Percentiles rank a stretch among this genome's conserved stretches.
These are phyloP conservation scores for Holacanthella duospinosa DNA, from an alignment of 2,888 invertebrate species.

Conservation along the genomic window DNA sequence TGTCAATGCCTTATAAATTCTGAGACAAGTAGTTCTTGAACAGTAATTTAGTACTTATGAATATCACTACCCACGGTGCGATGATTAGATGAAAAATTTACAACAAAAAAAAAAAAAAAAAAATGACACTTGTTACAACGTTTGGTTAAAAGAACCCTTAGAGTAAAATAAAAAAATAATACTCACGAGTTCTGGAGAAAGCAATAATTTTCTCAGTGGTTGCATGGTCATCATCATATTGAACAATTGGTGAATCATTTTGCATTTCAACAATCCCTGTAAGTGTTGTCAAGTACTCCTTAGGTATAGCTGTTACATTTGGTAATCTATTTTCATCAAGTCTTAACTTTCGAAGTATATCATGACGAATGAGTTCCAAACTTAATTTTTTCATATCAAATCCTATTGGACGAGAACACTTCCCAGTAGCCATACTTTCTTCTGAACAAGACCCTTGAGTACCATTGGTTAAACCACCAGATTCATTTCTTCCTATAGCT, in stretches of 20 bases:
- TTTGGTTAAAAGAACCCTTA: neutral
- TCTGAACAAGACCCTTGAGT: neutral
- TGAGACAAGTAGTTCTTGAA: neutral
- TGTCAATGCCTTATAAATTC: neutral
- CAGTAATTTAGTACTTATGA: neutral
- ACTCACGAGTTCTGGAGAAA: conserved; percentile 36
- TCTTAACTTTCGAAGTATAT: conserved; percentile 33
- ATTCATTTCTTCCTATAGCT: neutral
- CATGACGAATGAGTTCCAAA: conserved; percentile 32
- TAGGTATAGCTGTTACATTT: conserved; percentile 23
- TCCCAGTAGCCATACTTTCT: neutral
- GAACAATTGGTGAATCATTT: conserved; percentile 28
- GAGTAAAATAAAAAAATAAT: neutral
- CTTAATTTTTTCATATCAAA: conserved; percentile 33
- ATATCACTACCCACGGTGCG: too few relatives aligned
- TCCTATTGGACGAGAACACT: conserved; percentile 12
- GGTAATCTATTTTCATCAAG: conserved; percentile 36
- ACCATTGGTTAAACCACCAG: neutral
- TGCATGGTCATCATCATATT: conserved; percentile 35
- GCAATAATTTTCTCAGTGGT: conserved; percentile 37
- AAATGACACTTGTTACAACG: too few relatives aligned
- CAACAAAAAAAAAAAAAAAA: too few relatives aligned
- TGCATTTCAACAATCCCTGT: conserved; percentile 33
- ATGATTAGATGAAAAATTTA: too few relatives aligned
- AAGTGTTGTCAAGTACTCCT: conserved; percentile 27